Evolutionary conservation across 53 echinoderm and acorn worm species (phyloP).

Genomic region (Crossaster papposus): DNA sequence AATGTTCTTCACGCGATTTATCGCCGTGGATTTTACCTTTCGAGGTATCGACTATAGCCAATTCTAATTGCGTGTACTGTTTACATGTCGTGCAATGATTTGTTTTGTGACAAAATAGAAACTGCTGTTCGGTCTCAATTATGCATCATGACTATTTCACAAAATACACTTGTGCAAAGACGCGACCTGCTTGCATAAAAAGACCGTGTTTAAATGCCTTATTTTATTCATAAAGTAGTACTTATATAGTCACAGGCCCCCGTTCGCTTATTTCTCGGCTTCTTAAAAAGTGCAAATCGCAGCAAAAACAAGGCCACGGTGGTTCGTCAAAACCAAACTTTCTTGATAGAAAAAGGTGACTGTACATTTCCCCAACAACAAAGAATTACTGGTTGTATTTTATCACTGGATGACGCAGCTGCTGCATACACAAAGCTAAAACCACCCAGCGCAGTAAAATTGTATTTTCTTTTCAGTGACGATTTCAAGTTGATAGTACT

Average conservation of each 20-base stretch:
- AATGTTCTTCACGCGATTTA: too few relatives aligned
- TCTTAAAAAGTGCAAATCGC: neutral
- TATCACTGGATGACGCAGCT: slow-evolving; percentile 35
- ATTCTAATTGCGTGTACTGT: neutral
- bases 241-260: neutral
- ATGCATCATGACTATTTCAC: neutral
- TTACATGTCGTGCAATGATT: neutral
- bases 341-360: slow-evolving; percentile 21
- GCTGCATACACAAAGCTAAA: slow-evolving; percentile 26
- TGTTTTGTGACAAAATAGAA: neutral
- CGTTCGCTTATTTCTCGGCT: neutral
- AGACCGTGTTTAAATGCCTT: neutral
- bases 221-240: neutral
- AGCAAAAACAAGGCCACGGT: neutral
- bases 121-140: neutral
- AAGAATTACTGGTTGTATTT: neutral
- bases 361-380: slow-evolving; percentile 24
- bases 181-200: neutral
- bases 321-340: neutral
- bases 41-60: neutral
- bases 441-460: neutral
- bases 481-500: neutral
- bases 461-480: slow-evolving; percentile 27
- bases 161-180: neutral
- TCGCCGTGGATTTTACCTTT: too few relatives aligned